Evolutionary conservation across 2,797 vertebrate species (phyloP), one percentile per base, ranked within the genome.

Genomic region (Buceros bicornis): DNA sequence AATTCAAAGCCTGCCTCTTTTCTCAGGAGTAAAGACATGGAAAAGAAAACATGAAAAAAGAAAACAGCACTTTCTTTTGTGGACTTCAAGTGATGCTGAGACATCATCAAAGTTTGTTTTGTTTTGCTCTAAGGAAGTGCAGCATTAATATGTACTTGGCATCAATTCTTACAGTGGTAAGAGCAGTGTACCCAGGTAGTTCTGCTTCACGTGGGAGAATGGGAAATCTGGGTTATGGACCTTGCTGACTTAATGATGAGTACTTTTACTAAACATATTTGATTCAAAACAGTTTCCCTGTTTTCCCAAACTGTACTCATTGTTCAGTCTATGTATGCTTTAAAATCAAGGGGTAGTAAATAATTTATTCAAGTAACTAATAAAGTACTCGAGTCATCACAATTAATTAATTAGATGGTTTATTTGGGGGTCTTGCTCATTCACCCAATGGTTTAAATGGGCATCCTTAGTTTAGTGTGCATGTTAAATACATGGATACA

Each of bases 321-420:
- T 89, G 16, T 89, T 93, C 37, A 78, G 50, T 66, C 22, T 53
- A 43, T 25, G 2, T 85, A 26, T 62, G 17, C 16, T 74, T 88
- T 83, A 89, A 74, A 90, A 35, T 62, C 94, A 92, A 87, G 42
- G 20, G 16, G 7, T 89, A 87, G 33, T 57, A 91, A 84, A 77
- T 60, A 48, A 33, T 15, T 84, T 81, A 70, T 35, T 92, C 19
- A 58, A 87, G 33, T 84, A 74, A 73, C n/a, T 58, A 87, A 51
- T 74, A 61, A 47, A 65, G 11, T 80, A 64, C 16, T 77, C 13
- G 35, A 88, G 72, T 90, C 9, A 87, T 58, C 87, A 48, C 66
- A 82, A 4, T 78, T 33, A 87, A 72, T 92, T 93, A 76, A 84
- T 77, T 76, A 84, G 25, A 16, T 21, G 4, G 24, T 90, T 87